These are phyloP conservation scores for Gouania willdenowi DNA, from an alignment of 2,797 vertebrate genomes.

Conservation along the genomic window DNA sequence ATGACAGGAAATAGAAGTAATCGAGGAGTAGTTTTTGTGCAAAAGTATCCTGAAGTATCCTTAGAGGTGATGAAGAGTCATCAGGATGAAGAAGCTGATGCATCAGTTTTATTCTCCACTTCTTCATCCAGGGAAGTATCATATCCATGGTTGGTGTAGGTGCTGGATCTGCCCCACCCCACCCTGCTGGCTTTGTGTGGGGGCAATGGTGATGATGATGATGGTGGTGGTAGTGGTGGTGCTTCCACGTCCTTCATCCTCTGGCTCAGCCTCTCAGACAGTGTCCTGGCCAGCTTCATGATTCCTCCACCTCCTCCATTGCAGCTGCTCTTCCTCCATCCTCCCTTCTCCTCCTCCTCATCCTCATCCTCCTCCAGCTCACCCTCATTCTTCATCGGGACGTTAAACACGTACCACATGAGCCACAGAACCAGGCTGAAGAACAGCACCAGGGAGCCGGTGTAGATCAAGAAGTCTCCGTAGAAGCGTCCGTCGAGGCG, in stretches of 20 bases:
- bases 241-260: constrained; percentile 7
- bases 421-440: constrained; percentile 72
- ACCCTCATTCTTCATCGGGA: constrained; percentile 44
- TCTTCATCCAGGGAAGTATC: constrained; percentile 31
- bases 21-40: too few relatives aligned
- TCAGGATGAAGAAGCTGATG: too few relatives aligned
- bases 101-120: too few relatives aligned
- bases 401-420: constrained; percentile 77
- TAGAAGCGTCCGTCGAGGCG: constrained; percentile 58
- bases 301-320: too few relatives aligned
- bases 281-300: constrained; percentile 51
- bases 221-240: not conserved
- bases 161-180: constrained; percentile 61
- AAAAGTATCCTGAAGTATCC: too few relatives aligned
- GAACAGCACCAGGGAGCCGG: constrained; percentile 71
- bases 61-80: too few relatives aligned
- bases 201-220: not conserved
- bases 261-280: constrained; percentile 59
- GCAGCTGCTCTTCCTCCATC: not conserved
- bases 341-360: constrained; percentile 2
- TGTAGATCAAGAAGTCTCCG: constrained; percentile 79
- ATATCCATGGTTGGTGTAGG: constrained; percentile 55
- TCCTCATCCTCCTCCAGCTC: constrained; percentile 1
- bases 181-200: constrained; percentile 36
- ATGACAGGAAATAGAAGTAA: too few relatives aligned